These are phyloP conservation scores for Gymnoscopelus braueri DNA, from an alignment of 2,797 vertebrate genomes.

Conservation along the genomic window DNA sequence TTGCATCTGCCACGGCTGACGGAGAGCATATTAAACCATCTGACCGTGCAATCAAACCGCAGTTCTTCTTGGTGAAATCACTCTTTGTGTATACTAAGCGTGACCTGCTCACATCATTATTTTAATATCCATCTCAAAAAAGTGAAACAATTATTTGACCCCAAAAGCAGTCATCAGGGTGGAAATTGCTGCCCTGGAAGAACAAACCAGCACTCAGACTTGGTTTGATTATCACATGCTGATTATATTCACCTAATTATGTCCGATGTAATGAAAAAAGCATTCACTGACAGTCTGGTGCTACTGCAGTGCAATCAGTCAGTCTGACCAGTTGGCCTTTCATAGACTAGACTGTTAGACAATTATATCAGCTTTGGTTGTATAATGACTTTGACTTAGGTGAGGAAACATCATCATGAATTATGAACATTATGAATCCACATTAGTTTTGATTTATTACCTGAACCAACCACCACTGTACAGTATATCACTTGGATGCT, in stretches of 20 bases:
- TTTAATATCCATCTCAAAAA: conserved; percentile 74
- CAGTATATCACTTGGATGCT: background rate
- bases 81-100: conserved; percentile 48
- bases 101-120: conserved; percentile 73
- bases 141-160: conserved; percentile 71
- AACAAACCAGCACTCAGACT: conserved; percentile 58
- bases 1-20: conserved; percentile 76
- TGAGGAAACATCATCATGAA: conserved; percentile 2
- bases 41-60: conserved; percentile 67
- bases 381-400: conserved; percentile 9
- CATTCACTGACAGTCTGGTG: conserved; percentile 23
- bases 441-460: background rate
- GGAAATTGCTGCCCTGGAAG: conserved; percentile 61
- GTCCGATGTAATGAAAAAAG: conserved; percentile 53
- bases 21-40: conserved; percentile 73
- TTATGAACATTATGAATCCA: background rate
- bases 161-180: conserved; percentile 48
- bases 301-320: conserved; percentile 32
- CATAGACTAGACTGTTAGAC: conserved; percentile 33
- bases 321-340: conserved; percentile 40
- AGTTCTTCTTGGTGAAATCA: conserved; percentile 60
- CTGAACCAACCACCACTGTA: background rate
- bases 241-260: conserved; percentile 73
- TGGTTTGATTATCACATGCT: conserved; percentile 68
- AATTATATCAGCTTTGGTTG: conserved; percentile 10